These are phyloP conservation scores for Drosophila sp. DNA, from an alignment of 1,140 invertebrate genomes.

Conservation along the genomic window DNA sequence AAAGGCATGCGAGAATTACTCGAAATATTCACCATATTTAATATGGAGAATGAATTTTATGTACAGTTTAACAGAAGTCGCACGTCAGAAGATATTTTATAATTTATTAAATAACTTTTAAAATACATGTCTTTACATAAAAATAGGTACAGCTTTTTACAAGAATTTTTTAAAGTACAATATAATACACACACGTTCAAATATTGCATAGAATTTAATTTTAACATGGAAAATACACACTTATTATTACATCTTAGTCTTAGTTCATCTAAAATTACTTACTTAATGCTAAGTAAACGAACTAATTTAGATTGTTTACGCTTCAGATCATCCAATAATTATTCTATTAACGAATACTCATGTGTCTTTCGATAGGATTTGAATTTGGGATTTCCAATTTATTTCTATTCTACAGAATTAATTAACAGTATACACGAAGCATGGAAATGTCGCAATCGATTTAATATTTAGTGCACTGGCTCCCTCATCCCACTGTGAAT, in stretches of 20 bases:
- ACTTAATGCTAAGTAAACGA: conserved; percentile 1
- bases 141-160: not conserved
- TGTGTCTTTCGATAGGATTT: conserved; percentile 1
- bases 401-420: conserved; percentile 15
- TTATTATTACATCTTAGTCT: not conserved
- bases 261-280: not conserved
- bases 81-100: conserved; percentile 3
- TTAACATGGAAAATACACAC: not conserved
- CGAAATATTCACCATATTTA: not conserved
- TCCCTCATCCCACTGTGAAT: not conserved
- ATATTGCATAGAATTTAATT: not conserved
- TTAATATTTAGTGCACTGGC: not conserved
- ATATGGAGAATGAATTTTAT: not conserved
- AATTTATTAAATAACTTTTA: conserved; percentile 25
- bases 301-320: conserved; percentile 4
- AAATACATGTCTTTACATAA: conserved; percentile 7
- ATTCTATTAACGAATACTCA: conserved; percentile 17
- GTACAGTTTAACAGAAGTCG: not conserved
- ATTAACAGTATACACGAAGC: conserved; percentile 4
- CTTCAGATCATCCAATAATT: conserved; percentile 31
- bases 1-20: not conserved
- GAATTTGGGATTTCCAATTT: not conserved
- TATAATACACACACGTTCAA: conserved; percentile 1
- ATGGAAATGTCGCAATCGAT: conserved; percentile 10
- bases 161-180: not conserved